Base-by-base conservation (phyloP, 2,797 vertebrate species). In the Pseudopleuronectes americanus region DNA sequence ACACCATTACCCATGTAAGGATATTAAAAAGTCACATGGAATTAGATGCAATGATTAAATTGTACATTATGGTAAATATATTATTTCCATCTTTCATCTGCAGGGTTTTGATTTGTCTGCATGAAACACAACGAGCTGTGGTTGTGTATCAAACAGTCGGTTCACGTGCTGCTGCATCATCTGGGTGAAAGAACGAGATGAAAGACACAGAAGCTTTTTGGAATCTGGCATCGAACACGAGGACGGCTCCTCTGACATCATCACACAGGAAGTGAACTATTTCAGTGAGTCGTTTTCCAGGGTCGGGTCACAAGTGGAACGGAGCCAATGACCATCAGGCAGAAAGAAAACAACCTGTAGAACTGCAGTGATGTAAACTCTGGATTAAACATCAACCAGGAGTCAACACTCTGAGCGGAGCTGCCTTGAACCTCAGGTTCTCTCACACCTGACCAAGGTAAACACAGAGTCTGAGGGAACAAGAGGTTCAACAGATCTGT, bases 341-440 rank as follows among this genome's bases (percentile, higher is more conserved):
- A 33, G 22, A 73, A 17, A 66, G 16, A 43, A 41, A n/a, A 48
- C 28, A 72, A 72, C 13, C 63, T 2, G 6, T 36, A 10, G 3
- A 57, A 53, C 14, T 16, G 41, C 61, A 79, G 58, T 58, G 83
- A 88, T 66, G 78, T 72, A 74, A 81, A 74, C 79, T 55, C 10
- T 26, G 61, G 82, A 76, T 94, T 92, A 93, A 90, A 92, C 86
- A 93, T 92, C 89, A 79, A 91, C 90, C 76, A 79, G 80, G 82
- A 80, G 85, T 87, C 87, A 90, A 89, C 83, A 89, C 78, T 10
- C 49, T 9, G 38, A 60, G 45, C 16, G 13, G 8, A 33, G 47
- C 60, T 76, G 81, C 83, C 88, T 85, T 90, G 89, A 26, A 92
- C 88, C 90, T 88, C 77, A 70, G 10, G 72, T 69, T 88, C 68